Base-by-base conservation (phyloP, 2,888 invertebrate genomes). In the Sphaerophoria taeniata region DNA sequence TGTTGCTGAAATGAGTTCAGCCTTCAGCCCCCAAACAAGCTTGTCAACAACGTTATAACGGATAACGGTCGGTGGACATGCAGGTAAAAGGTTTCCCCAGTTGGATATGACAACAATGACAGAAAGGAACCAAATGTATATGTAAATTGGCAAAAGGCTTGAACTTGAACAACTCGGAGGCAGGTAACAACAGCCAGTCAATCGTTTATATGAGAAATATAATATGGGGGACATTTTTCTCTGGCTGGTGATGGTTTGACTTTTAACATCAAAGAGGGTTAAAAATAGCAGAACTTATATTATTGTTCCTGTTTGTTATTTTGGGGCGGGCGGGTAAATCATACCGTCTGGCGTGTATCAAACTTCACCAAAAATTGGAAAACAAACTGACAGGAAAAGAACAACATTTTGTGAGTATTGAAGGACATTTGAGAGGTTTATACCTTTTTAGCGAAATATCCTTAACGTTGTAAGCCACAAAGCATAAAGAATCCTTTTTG, bases 81-180 rank as follows among this genome's bases (percentile, higher is more conserved):
- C 45, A 67, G 53, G 39, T 24, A 31, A 39, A 6, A 24, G 39
- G 16, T 36, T 67, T 67, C 67, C 67, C 39, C 53, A 53, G 36
- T 36, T 51, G 49, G 51, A 51, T 65, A 65, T 65, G 36, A 67
- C 51, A 51, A 65, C 39, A 36, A 34, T 67, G 51, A 53, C 67
- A 67, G 24, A 39, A 53, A 34, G 11, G 31, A n/a, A 43, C 39
- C 39, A 39, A 14, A 67, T 24, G 24, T n/a, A 34, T 43, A 43
- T 45, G 51, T 24, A 53, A 67, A 43, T 53, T 67, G 16, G 11
- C 16, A 65, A 65, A 65, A 36, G 36, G 39, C 51, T 36, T 51
- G 36, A 60, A 60, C 24, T 51, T 39, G 34, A 51, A 65, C 65
- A 65, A 34, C 12, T 36, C 24, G 34, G 39, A 53, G 67, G 67